Conservation (phyloP, 2,888 invertebrate genomes). For the Acleris holmiana region DNA sequence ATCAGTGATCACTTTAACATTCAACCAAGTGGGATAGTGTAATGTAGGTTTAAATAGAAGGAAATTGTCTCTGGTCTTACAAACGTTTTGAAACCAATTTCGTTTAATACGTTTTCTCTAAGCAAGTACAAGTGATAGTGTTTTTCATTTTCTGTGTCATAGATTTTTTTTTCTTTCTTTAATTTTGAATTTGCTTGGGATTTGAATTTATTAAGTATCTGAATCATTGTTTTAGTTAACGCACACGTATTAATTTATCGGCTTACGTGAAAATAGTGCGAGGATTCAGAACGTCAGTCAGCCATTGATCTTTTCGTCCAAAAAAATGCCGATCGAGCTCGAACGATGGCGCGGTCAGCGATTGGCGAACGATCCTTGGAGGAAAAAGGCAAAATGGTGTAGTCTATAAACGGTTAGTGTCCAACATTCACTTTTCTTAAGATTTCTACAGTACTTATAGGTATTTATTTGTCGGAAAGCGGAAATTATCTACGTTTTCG, state of each 20-base stretch:
- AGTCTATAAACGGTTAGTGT: constrained; percentile 72
- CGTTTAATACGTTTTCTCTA: neutral
- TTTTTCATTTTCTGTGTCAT: too few species aligned
- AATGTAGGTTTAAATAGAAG: neutral
- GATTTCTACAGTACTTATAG: constrained; percentile 40
- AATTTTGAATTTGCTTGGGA: too few species aligned
- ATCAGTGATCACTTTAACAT: too few species aligned
- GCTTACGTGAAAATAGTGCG: neutral
- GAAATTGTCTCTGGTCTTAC: constrained; percentile 15
- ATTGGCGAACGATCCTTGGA: constrained; percentile 54
- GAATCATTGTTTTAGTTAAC: neutral
- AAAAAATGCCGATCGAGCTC: constrained; percentile 56
- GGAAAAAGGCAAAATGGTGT: constrained; percentile 78
- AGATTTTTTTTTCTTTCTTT: neutral
- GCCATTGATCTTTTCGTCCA: constrained; percentile 58
- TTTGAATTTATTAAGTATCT: neutral
- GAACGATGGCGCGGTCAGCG: constrained; percentile 55
- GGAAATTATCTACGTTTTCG: constrained; percentile 40
- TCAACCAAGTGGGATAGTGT: too few species aligned
- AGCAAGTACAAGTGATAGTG: too few species aligned
- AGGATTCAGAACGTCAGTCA: constrained; percentile 50
- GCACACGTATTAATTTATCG: neutral
- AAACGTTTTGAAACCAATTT: constrained; percentile 22
- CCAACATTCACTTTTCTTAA: constrained; percentile 36
- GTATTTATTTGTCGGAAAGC: constrained; percentile 36